Conservation (phyloP, 2,888 invertebrate genomes). For the Thereva unica region DNA sequence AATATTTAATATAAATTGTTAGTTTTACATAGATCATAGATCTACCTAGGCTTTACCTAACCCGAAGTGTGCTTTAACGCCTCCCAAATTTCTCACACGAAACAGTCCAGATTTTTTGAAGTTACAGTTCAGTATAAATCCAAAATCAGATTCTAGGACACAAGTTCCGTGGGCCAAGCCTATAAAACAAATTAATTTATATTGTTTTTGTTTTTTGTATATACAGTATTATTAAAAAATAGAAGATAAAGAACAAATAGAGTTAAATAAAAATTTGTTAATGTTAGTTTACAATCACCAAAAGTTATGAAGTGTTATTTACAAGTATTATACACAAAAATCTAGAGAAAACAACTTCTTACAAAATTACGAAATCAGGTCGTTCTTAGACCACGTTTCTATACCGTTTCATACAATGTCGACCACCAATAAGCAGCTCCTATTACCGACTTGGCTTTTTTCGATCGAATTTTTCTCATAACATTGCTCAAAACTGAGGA, state of each 20-base stretch:
- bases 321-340: no score
- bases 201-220: constrained; percentile 14
- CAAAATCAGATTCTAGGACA: constrained; percentile 87
- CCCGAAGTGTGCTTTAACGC: constrained; percentile 86
- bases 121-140: constrained; percentile 87
- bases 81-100: constrained; percentile 87
- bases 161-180: constrained; percentile 75
- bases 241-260: constrained; percentile 19
- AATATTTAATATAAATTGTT: constrained; percentile 31
- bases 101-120: constrained; percentile 91
- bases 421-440: no score
- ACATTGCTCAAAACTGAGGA: no score
- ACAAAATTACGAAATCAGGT: no score
- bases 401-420: no score
- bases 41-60: constrained; percentile 69
- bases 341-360: no score
- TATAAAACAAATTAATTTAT: constrained; percentile 57
- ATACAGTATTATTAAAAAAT: constrained; percentile 4
- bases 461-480: no score
- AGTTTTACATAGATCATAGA: constrained; percentile 27
- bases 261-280: no score
- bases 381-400: no score
- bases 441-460: no score
- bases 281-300: no score
- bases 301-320: no score